phyloP scores from a whole-genome alignment of 2,888 invertebrate genomes.

The Emesis castigata region DNA sequence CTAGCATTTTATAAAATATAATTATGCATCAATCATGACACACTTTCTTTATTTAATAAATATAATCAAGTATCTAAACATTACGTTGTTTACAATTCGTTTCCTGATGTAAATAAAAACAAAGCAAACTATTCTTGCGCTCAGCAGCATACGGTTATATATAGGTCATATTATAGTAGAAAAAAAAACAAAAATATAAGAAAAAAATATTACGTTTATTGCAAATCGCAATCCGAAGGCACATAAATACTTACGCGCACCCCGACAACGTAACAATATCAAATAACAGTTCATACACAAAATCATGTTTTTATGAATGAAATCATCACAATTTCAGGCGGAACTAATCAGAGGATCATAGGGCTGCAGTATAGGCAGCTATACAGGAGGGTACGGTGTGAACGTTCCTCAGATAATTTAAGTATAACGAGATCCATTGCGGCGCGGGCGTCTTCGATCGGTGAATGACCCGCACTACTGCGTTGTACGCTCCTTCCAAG shows the following conservation, averaged over 20 bases:
- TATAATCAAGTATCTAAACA: slow-evolving; percentile 13
- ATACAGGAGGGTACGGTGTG: slow-evolving; percentile 72
- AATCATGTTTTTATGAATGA: slow-evolving; percentile 43
- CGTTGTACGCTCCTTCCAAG: slow-evolving; percentile 95
- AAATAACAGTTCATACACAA: slow-evolving; percentile 76
- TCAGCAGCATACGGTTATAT: neutral
- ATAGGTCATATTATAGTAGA: slow-evolving; percentile 17
- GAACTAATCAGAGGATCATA: slow-evolving; percentile 84
- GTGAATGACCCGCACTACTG: slow-evolving; percentile 94
- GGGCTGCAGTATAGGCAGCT: slow-evolving; percentile 79
- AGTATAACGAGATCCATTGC: slow-evolving; percentile 96
- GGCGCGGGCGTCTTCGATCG: slow-evolving; percentile 97
- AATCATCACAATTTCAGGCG: slow-evolving; percentile 75
- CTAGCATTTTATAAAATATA: too few relatives aligned
- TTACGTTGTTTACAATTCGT: neutral
- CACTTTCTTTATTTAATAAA: slow-evolving; percentile 49
- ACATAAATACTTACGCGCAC: slow-evolving; percentile 85
- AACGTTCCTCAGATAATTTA: slow-evolving; percentile 87
- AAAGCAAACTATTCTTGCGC: neutral
- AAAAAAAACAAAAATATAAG: slow-evolving; percentile 74
- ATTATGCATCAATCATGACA: slow-evolving; percentile 61
- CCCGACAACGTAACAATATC: slow-evolving; percentile 84
- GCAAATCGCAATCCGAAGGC: slow-evolving; percentile 86
- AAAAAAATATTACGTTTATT: slow-evolving; percentile 87
- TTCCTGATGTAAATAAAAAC: slow-evolving; percentile 6